Evolutionary conservation across 2,113 vertebrate genomes (phyloP).

Genomic region (Anguilla rostrata): DNA sequence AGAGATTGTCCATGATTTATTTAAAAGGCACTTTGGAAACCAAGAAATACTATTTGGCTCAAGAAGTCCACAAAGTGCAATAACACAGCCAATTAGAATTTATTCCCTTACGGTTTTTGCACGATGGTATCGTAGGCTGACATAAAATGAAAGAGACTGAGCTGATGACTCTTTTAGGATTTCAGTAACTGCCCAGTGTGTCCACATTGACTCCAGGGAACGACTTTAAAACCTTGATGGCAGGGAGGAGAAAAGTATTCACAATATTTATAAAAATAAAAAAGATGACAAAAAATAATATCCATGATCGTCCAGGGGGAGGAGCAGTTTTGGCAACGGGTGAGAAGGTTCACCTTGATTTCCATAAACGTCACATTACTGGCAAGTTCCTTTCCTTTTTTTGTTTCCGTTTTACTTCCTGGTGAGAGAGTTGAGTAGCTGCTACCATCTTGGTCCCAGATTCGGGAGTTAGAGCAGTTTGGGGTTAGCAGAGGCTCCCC

Average conservation of each 20-base stretch:
- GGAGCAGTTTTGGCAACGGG: constrained; percentile 45
- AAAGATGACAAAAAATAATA: constrained; percentile 41
- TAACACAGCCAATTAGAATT: constrained; percentile 71
- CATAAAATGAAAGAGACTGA: constrained; percentile 49
- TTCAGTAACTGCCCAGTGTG: constrained; percentile 20
- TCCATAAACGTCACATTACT: constrained; percentile 28
- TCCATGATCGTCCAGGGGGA: constrained; percentile 33
- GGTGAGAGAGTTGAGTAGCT: constrained; percentile 24
- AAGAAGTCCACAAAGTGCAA: constrained; percentile 79
- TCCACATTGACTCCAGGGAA: constrained; percentile 17
- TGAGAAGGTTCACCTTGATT: constrained; percentile 50
- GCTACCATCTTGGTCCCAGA: constrained; percentile 42
- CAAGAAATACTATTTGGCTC: constrained; percentile 75
- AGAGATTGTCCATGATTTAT: constrained; percentile 50
- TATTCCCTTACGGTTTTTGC: constrained; percentile 51
- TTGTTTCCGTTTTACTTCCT: constrained; percentile 24
- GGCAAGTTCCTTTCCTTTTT: constrained; percentile 31
- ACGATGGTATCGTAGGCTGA: constrained; percentile 63
- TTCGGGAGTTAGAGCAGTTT: constrained; percentile 36
- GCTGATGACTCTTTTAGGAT: constrained; percentile 32
- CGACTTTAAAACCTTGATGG: constrained; percentile 22
- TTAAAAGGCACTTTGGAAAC: constrained; percentile 86
- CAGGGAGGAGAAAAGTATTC: constrained; percentile 8
- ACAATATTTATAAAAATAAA: constrained; percentile 37
- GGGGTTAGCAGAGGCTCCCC: constrained; percentile 51